Evolutionary conservation across 2,888 invertebrate genomes (phyloP).

Genomic region (Fabriciana adippe): DNA sequence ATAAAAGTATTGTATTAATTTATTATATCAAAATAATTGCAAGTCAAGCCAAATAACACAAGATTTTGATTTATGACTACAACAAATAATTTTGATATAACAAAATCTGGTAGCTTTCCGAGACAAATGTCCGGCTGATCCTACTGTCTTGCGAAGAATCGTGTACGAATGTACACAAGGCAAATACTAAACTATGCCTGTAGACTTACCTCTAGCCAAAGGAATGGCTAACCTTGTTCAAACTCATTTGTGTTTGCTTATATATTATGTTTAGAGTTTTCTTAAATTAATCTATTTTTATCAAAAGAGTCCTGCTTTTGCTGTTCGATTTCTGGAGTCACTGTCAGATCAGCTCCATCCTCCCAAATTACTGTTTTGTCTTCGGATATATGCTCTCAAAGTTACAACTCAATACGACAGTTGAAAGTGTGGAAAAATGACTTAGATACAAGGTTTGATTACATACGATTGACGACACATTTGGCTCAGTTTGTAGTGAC

Average conservation of each 20-base stretch:
- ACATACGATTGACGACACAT: too few species aligned
- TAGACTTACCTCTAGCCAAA: conserved; percentile 30
- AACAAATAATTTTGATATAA: conserved; percentile 34
- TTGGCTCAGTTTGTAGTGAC: too few species aligned
- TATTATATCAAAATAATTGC: background rate
- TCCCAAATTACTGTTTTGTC: too few species aligned
- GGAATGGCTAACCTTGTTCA: conserved; percentile 26
- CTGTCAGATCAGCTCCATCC: too few species aligned
- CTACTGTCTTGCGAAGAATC: conserved; percentile 52
- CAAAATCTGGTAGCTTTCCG: conserved; percentile 42
- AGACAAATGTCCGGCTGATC: conserved; percentile 70
- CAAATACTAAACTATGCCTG: conserved; percentile 29
- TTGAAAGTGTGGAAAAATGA: too few species aligned
- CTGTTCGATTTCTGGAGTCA: too few species aligned
- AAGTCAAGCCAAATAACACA: conserved; percentile 2
- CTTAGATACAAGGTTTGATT: too few species aligned
- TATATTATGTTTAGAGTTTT: too few species aligned
- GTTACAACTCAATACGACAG: too few species aligned
- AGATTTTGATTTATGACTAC: conserved; percentile 31
- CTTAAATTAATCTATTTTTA: too few species aligned
- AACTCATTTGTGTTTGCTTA: background rate
- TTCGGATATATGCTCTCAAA: too few species aligned
- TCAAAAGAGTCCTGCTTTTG: too few species aligned
- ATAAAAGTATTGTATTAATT: background rate
- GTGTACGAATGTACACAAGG: conserved; percentile 27